Percentiles rank a stretch among this genome's conserved stretches.
phyloP scores from a whole-genome alignment of 37 sponge, comb jelly and placozoan genomes.

The Diacarnus erythraeanus region DNA sequence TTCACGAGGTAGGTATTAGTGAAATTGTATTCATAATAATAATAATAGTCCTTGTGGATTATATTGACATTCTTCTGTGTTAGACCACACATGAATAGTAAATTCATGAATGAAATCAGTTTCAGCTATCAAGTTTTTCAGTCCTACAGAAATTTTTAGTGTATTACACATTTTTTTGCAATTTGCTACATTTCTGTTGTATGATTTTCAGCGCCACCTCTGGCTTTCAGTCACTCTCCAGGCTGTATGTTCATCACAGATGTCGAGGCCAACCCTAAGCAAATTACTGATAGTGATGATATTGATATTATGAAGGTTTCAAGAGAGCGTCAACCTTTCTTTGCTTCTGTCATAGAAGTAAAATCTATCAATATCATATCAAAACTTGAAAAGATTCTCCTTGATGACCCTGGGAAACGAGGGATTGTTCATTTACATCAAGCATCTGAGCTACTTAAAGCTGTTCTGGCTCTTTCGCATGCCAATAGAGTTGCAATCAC shows the following conservation, averaged over 20 bases:
- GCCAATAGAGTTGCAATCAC: constrained; percentile 67
- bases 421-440: constrained; percentile 42
- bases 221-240: constrained; percentile 81
- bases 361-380: background rate
- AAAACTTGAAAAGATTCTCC: constrained; percentile 49
- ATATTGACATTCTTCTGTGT: background rate
- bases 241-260: constrained; percentile 92
- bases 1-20: too few relatives aligned
- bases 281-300: background rate
- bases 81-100: background rate
- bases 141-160: too few relatives aligned
- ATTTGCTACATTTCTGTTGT: too few relatives aligned
- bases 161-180: too few relatives aligned
- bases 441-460: constrained; percentile 55
- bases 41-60: background rate
- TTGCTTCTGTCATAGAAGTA: constrained; percentile 32
- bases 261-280: background rate
- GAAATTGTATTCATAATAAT: too few relatives aligned
- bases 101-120: too few relatives aligned
- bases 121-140: too few relatives aligned
- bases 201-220: constrained; percentile 44
- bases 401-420: constrained; percentile 66
- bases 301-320: constrained; percentile 33
- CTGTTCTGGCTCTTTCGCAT: constrained; percentile 66
- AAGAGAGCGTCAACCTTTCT: constrained; percentile 32